These are phyloP conservation scores for Macrotrachela quadricornifera DNA, from an alignment of 1,140 invertebrate genomes.

Conservation along the genomic window DNA sequence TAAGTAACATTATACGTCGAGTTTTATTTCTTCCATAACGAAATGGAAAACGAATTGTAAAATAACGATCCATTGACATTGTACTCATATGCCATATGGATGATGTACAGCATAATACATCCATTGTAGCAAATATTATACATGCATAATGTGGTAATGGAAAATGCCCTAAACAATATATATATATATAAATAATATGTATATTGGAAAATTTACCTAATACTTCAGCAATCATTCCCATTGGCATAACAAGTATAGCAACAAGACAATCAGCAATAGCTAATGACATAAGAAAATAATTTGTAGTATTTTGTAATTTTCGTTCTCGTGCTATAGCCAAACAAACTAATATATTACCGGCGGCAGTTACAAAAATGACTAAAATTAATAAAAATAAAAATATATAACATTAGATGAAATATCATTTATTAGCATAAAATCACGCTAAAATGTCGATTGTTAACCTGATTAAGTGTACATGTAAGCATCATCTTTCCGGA, in stretches of 20 bases:
- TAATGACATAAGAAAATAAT: constrained; percentile 23
- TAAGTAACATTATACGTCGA: constrained; percentile 52
- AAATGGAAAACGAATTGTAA: constrained; percentile 66
- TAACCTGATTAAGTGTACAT: too few relatives aligned
- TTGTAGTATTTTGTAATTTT: constrained; percentile 23
- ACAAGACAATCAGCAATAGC: constrained; percentile 21
- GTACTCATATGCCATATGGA: constrained; percentile 49
- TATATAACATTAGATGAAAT: too few relatives aligned
- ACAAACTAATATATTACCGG: constrained; percentile 21
- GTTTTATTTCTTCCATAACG: constrained; percentile 71
- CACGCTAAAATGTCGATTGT: too few relatives aligned
- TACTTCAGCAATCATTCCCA: constrained; percentile 60
- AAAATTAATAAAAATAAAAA: too few relatives aligned
- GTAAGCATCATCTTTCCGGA: too few relatives aligned
- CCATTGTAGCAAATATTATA: constrained; percentile 74
- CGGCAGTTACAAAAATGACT: constrained; percentile 15
- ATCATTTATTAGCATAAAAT: too few relatives aligned
- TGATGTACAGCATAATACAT: constrained; percentile 72
- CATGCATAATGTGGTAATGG: constrained; percentile 78
- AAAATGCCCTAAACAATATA: constrained; percentile 20
- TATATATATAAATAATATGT: background rate
- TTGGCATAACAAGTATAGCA: constrained; percentile 63
- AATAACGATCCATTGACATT: constrained; percentile 38
- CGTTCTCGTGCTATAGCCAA: constrained; percentile 21
- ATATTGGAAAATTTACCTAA: constrained; percentile 42